Percentiles rank a stretch among this genome's conserved stretches.
These are phyloP conservation scores for Mycalesis mineus DNA, from an alignment of 2,888 invertebrate genomes.

Conservation along the genomic window DNA sequence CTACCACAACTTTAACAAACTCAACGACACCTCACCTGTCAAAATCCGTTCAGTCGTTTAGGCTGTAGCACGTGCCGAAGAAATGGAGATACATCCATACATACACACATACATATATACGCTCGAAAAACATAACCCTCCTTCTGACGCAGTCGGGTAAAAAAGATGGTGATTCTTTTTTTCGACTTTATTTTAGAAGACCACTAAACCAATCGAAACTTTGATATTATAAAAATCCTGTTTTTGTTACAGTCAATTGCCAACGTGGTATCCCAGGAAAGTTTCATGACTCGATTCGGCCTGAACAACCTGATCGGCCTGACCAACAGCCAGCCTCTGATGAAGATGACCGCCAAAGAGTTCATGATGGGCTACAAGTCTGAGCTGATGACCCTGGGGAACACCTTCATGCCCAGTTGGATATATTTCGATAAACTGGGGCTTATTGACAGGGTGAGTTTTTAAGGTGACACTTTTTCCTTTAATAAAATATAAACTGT, in stretches of 20 bases:
- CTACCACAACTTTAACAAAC: too few relatives aligned
- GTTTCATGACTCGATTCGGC: conserved; percentile 81
- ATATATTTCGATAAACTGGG: conserved; percentile 92
- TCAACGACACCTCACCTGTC: too few relatives aligned
- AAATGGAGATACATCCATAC: too few relatives aligned
- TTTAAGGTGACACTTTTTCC: neutral
- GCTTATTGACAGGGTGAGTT: conserved; percentile 89
- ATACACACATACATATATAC: too few relatives aligned
- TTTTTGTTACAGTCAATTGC: conserved; percentile 84
- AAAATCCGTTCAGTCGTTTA: too few relatives aligned
- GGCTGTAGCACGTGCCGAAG: too few relatives aligned
- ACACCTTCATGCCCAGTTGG: conserved; percentile 89
- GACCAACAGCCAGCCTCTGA: conserved; percentile 83
- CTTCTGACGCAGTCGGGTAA: too few relatives aligned
- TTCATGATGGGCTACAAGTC: conserved; percentile 94
- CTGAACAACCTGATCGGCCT: conserved; percentile 84
- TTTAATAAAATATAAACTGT: neutral
- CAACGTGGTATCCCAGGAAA: conserved; percentile 83
- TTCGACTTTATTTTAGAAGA: too few relatives aligned
- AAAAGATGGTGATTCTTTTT: too few relatives aligned
- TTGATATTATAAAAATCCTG: too few relatives aligned
- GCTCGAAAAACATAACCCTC: too few relatives aligned
- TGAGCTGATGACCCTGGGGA: conserved; percentile 88
- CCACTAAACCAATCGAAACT: too few relatives aligned
- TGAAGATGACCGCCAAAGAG: conserved; percentile 88